phyloP scores from a whole-genome alignment of 2,888 invertebrate genomes.

The Nephrotoma appendiculata region DNA sequence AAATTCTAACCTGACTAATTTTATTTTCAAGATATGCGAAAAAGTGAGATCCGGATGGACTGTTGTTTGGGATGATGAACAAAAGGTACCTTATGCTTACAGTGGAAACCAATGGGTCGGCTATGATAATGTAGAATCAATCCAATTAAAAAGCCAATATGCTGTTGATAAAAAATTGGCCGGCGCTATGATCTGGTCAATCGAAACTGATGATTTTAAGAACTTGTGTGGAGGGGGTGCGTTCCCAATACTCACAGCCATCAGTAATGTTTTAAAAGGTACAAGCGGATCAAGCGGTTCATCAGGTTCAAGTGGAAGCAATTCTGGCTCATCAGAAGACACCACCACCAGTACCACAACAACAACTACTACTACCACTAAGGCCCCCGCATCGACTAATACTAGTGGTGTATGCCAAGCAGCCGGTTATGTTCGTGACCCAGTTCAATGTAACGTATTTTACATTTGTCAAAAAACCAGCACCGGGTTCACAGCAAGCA shows the following conservation, averaged over 20 bases:
- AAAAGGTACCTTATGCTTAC: slow-evolving; percentile 27
- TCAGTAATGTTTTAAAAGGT: background rate
- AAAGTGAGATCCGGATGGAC: slow-evolving; percentile 21
- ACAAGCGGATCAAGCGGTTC: background rate
- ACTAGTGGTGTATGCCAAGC: slow-evolving; percentile 21
- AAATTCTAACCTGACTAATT: background rate
- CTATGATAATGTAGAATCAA: slow-evolving; percentile 27
- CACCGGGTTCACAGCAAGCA: slow-evolving; percentile 29
- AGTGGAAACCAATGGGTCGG: slow-evolving; percentile 30
- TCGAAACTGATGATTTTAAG: slow-evolving; percentile 28
- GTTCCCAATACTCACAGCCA: background rate
- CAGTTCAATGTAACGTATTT: slow-evolving; percentile 57
- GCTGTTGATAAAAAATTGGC: background rate
- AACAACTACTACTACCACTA: background rate
- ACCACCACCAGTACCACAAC: slow-evolving; percentile 5
- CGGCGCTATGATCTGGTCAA: background rate
- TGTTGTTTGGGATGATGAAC: slow-evolving; percentile 20
- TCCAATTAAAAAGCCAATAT: slow-evolving; percentile 18
- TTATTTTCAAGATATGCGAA: slow-evolving; percentile 27
- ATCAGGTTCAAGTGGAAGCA: background rate
- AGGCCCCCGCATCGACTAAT: background rate
- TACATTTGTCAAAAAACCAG: slow-evolving; percentile 42
- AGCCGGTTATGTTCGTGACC: slow-evolving; percentile 39
- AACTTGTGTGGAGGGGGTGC: slow-evolving; percentile 39
- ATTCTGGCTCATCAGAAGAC: background rate